Conservation (phyloP, 1,140 invertebrate species). For the Cherax destructor region DNA sequence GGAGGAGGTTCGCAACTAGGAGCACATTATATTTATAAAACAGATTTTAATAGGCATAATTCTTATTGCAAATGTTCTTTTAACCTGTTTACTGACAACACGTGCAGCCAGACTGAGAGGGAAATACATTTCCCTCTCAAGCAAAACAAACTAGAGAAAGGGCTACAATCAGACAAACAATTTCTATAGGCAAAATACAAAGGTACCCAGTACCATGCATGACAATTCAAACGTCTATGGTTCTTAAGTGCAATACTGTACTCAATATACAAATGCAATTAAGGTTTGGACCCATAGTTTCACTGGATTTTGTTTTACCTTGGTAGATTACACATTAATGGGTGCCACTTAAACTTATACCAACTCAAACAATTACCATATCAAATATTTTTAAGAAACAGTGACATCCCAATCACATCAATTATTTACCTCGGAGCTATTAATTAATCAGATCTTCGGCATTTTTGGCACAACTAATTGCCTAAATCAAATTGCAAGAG, state of each 20-base stretch:
- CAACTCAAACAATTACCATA: constrained; percentile 11
- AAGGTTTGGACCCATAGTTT: constrained; percentile 19
- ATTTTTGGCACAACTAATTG: neutral
- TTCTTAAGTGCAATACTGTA: constrained; percentile 30
- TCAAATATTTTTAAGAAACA: constrained; percentile 3
- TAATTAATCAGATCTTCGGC: neutral
- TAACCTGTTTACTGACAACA: neutral
- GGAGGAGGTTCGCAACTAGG: neutral
- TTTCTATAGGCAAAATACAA: constrained; percentile 5
- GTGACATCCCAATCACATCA: constrained; percentile 10
- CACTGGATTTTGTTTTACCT: neutral
- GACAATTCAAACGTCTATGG: constrained; percentile 9
- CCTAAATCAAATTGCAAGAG: neutral
- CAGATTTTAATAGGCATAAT: constrained; percentile 4
- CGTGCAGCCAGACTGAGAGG: constrained; percentile 20
- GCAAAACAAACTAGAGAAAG: constrained; percentile 38
- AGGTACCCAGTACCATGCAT: constrained; percentile 34
- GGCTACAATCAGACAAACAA: constrained; percentile 27
- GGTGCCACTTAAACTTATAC: constrained; percentile 16
- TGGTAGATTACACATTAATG: neutral
- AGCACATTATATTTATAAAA: neutral
- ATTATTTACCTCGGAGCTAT: neutral
- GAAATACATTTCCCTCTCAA: constrained; percentile 12
- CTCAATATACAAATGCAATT: constrained; percentile 33
- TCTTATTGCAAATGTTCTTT: constrained; percentile 11